Evolutionary conservation across 2,113 vertebrate species (phyloP).

Genomic region (Hylia prasina): DNA sequence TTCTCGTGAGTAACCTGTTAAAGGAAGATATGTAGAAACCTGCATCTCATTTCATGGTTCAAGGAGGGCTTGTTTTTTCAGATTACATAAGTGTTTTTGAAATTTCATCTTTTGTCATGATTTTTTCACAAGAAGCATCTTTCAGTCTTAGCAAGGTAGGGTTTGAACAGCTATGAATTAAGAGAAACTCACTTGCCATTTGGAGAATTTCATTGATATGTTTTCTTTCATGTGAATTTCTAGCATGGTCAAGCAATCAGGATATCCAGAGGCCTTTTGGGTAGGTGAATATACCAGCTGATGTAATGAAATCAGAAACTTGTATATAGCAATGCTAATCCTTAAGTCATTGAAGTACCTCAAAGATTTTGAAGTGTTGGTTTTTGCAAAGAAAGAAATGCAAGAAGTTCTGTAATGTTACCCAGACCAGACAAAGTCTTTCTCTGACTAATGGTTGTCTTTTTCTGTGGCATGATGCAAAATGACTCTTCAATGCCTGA

Average conservation of each 20-base stretch:
- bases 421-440: neutral
- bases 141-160: neutral
- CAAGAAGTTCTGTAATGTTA: neutral
- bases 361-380: neutral
- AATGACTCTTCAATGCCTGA: neutral
- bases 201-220: neutral
- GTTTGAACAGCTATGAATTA: slow-evolving; percentile 7
- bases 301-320: neutral
- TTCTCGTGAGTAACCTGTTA: slow-evolving; percentile 18
- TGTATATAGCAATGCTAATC: neutral
- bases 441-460: neutral
- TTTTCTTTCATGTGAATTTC: slow-evolving; percentile 17
- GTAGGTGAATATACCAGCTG: neutral
- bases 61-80: slow-evolving; percentile 21
- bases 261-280: neutral
- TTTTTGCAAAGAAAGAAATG: neutral
- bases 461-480: neutral
- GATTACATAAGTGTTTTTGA: slow-evolving; percentile 44
- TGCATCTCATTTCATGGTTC: slow-evolving; percentile 24
- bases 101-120: slow-evolving; percentile 30
- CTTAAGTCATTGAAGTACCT: neutral
- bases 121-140: neutral
- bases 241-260: neutral
- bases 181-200: neutral
- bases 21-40: neutral